Evolutionary conservation across 2,113 vertebrate species (phyloP).

Genomic region (Delphinus delphis): DNA sequence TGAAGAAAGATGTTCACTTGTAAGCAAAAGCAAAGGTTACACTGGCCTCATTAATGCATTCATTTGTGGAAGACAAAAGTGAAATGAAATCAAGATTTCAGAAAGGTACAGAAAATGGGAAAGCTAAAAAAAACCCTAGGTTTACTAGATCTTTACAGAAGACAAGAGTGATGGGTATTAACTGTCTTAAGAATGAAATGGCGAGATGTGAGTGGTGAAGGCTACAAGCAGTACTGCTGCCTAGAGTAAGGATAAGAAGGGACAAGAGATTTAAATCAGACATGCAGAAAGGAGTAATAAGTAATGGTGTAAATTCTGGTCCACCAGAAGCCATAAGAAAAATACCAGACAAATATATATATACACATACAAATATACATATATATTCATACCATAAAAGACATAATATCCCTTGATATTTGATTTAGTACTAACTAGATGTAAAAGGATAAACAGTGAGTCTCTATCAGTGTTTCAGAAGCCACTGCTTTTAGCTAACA

Average conservation of each 20-base stretch:
- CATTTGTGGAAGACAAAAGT: neutral
- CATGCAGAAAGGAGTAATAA: neutral
- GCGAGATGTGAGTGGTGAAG: neutral
- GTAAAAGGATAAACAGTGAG: neutral
- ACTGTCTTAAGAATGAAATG: neutral
- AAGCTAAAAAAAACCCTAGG: neutral
- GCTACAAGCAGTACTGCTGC: neutral
- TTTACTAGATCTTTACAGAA: neutral
- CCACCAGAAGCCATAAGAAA: neutral
- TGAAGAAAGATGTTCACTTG: neutral
- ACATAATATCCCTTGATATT: neutral
- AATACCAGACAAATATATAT: neutral
- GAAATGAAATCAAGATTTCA: conserved; percentile 20
- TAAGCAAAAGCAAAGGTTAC: neutral
- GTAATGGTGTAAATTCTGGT: neutral
- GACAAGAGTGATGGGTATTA: neutral
- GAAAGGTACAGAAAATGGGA: conserved; percentile 6
- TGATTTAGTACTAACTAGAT: neutral
- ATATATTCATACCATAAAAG: neutral
- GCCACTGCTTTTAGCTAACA: conserved; percentile 16
- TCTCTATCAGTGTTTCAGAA: neutral
- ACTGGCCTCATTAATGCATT: neutral
- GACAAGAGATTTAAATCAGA: neutral
- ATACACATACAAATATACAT: neutral
- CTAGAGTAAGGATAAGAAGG: neutral